A percentile compares a stretch with the other conserved stretches of the same genome.
phyloP scores from a whole-genome alignment of 23 tunicate species.

The Botrylloides violaceus region DNA sequence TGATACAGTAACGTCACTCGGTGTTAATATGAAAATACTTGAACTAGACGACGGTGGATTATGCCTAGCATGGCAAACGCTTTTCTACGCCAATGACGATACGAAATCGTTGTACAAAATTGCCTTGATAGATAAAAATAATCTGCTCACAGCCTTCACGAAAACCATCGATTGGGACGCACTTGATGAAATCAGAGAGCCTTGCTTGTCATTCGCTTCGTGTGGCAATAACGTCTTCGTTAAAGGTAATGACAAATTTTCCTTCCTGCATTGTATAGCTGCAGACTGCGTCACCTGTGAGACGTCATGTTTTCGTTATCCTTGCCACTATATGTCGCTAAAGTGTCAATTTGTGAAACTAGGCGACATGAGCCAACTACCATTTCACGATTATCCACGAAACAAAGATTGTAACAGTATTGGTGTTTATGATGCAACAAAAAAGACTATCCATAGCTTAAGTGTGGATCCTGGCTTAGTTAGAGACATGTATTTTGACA shows the following conservation, averaged over 20 bases:
- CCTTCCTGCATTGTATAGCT: slow-evolving; percentile 10
- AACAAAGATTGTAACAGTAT: not conserved
- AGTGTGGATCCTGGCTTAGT: not conserved
- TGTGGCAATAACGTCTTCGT: slow-evolving; percentile 2
- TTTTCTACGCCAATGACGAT: not conserved
- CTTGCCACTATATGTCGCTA: slow-evolving; percentile 7
- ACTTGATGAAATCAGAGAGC: not conserved
- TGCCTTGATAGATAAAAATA: slow-evolving; percentile 5
- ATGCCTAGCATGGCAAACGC: slow-evolving; percentile 76
- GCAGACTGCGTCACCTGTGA: not conserved
- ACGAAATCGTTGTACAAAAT: not conserved
- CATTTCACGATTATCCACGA: not conserved
- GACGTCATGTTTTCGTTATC: not conserved
- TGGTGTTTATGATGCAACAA: slow-evolving; percentile 2
- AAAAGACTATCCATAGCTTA: not conserved
- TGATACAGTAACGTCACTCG: slow-evolving; percentile 38
- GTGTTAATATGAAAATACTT: slow-evolving; percentile 50
- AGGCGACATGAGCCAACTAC: slow-evolving; percentile 8
- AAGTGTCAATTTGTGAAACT: not conserved
- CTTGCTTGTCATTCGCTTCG: not conserved
- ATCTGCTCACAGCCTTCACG: not conserved
- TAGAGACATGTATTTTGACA: not conserved
- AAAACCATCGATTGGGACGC: not conserved
- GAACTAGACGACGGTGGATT: slow-evolving; percentile 27
- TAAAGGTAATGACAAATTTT: not conserved